Evolutionary conservation across 2,888 invertebrate species (phyloP), one percentile per base, ranked within the genome.

Genomic region (Nomada goodeniana): DNA sequence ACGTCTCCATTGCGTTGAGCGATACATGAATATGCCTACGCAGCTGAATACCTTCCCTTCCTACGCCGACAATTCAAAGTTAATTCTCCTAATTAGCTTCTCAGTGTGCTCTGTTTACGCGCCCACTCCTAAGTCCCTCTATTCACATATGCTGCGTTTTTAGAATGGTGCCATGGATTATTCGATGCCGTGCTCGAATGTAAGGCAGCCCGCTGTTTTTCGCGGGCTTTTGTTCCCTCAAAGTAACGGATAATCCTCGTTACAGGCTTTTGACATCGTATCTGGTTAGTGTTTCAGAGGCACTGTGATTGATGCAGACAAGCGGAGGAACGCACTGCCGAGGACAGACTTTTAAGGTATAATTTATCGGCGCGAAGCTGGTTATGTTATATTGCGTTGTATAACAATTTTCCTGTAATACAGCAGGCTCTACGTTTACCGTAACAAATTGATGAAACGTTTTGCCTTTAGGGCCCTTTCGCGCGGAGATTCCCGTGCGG

Each of bases 41-140:
- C 80, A 78, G 60, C 60, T 55, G 52, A 76, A 52, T 70, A 44
- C 70, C 77, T 57, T 81, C 73, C 82, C 88, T 72, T 82, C 81
- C 74, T 75, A 64, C 82, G 79, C 64, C 71, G 81, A 88, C 89
- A 86, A 88, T 86, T 86, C 86, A 72, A 83, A 82, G 85, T 88
- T 89, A 89, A 89, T 89, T 84, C 83, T 79, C 74, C 80, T 89
- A 89, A 89, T 88, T 89, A 86, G 82, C 83, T 77, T 59, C 80
- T 76, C 67, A 50, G 76, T 78, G 59, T 69, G 78, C 78, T 74
- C 77, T 76, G 79, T 80, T 82, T 76, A 74, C 60, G 29, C 61
- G 53, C 20, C 23, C 67, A 63, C 53, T 65, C n/a, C 42, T 29
- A 55, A 42, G 55, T 53, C 69, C 47, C 42, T 23, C 55, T 76